Evolutionary conservation across 2,113 vertebrate genomes (phyloP).

Genomic region (Rhea americana): DNA sequence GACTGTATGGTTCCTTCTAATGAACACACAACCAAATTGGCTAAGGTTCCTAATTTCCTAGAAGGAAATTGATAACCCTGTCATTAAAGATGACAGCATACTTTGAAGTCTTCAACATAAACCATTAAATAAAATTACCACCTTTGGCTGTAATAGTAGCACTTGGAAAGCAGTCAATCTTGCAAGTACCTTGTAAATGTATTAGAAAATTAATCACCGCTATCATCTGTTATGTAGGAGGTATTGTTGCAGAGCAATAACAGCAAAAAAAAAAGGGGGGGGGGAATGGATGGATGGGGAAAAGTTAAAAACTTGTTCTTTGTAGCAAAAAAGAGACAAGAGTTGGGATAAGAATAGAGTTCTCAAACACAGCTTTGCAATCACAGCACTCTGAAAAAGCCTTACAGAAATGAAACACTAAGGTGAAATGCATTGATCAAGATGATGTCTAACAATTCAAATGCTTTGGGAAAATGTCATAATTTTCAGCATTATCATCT

Average conservation of each 20-base stretch:
- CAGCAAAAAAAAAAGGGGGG: neutral
- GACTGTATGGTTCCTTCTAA: neutral
- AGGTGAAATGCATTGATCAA: neutral
- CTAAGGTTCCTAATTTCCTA: neutral
- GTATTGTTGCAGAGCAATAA: neutral
- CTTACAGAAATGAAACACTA: neutral
- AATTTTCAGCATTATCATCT: neutral
- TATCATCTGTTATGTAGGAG: neutral
- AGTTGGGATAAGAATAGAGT: neutral
- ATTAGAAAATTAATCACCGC: neutral
- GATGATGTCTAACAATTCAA: neutral
- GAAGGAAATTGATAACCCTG: neutral
- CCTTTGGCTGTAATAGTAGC: neutral
- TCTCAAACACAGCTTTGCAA: neutral
- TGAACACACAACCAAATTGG: neutral
- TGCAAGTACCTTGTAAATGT: neutral
- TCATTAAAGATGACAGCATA: neutral
- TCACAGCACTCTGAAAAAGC: rapidly evolving
- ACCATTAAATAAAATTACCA: neutral
- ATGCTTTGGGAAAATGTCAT: neutral
- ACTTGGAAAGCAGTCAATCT: neutral
- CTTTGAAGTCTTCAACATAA: neutral
- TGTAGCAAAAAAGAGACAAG: neutral
- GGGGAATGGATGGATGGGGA: neutral
- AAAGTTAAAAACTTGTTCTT: neutral